Percentiles rank a stretch among this genome's conserved stretches.
These are phyloP conservation scores for Xestia c-nigrum DNA, from an alignment of 2,888 invertebrate genomes.

Conservation along the genomic window DNA sequence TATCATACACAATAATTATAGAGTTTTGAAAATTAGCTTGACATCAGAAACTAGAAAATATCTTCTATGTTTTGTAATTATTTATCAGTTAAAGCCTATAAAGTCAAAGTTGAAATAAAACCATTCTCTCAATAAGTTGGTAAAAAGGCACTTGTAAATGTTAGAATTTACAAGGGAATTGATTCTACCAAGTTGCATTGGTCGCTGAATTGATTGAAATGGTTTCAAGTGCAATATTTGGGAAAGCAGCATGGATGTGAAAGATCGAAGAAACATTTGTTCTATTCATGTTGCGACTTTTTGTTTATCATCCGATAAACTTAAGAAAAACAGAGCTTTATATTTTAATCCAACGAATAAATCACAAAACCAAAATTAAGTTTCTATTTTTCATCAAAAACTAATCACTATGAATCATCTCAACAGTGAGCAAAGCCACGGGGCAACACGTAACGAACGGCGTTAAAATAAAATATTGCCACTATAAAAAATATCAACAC, in stretches of 20 bases:
- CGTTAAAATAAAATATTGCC: conserved; percentile 41
- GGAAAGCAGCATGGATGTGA: too few species aligned
- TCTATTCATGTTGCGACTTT: too few species aligned
- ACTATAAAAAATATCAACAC: conserved; percentile 35
- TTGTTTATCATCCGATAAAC: too few species aligned
- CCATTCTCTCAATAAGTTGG: neutral
- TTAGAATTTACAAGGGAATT: neutral
- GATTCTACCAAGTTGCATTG: neutral
- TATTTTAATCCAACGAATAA: neutral
- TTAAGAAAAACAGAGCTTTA: neutral
- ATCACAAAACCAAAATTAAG: neutral
- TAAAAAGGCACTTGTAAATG: neutral
- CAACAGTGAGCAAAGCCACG: neutral
- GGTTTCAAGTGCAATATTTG: neutral
- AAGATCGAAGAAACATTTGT: too few species aligned
- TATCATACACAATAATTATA: neutral
- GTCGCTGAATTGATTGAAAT: neutral
- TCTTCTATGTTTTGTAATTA: neutral
- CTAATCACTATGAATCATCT: conserved; percentile 20
- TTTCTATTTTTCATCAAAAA: conserved; percentile 4
- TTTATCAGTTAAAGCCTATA: too few species aligned
- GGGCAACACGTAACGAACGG: conserved; percentile 16
- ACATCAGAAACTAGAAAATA: conserved; percentile 1
- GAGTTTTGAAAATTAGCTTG: conserved; percentile 7
- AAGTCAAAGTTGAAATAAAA: neutral